These are phyloP conservation scores for Homarus gammarus DNA, from an alignment of 2,888 invertebrate genomes.

Conservation along the genomic window DNA sequence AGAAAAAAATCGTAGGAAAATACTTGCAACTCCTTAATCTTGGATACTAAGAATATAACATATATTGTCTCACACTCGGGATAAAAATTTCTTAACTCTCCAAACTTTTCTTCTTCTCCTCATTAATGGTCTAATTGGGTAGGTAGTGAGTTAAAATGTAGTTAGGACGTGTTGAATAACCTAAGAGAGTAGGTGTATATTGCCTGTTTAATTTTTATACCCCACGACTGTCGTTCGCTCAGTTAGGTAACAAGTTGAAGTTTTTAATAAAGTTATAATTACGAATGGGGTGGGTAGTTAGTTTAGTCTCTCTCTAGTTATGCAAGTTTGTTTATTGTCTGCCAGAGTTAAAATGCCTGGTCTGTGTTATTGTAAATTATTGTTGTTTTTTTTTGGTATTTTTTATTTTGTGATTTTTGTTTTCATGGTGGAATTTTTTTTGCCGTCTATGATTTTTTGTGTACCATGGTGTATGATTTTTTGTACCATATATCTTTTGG, in stretches of 20 bases:
- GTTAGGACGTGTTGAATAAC: conserved; percentile 39
- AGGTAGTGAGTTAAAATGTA: conserved; percentile 48
- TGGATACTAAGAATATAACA: neutral
- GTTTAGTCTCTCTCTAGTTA: neutral
- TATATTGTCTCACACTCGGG: conserved; percentile 27
- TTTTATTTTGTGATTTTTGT: too few species aligned
- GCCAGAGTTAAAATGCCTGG: too few species aligned
- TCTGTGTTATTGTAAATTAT: too few species aligned
- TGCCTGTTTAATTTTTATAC: neutral
- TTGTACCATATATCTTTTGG: too few species aligned
- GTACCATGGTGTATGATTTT: too few species aligned
- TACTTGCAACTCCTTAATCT: too few species aligned
- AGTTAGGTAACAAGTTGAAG: neutral
- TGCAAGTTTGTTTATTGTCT: too few species aligned
- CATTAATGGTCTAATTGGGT: conserved; percentile 56
- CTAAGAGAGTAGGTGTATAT: neutral
- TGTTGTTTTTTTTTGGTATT: too few species aligned
- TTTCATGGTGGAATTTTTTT: too few species aligned
- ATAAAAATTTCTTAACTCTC: conserved; percentile 10
- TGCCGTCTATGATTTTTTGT: too few species aligned
- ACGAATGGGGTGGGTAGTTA: neutral
- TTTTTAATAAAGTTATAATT: neutral
- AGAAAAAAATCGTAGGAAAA: too few species aligned
- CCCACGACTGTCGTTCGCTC: neutral
- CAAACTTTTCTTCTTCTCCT: conserved; percentile 44